Conservation (phyloP, 2,113 vertebrate species). For the Hippocampus mohnikei region DNA sequence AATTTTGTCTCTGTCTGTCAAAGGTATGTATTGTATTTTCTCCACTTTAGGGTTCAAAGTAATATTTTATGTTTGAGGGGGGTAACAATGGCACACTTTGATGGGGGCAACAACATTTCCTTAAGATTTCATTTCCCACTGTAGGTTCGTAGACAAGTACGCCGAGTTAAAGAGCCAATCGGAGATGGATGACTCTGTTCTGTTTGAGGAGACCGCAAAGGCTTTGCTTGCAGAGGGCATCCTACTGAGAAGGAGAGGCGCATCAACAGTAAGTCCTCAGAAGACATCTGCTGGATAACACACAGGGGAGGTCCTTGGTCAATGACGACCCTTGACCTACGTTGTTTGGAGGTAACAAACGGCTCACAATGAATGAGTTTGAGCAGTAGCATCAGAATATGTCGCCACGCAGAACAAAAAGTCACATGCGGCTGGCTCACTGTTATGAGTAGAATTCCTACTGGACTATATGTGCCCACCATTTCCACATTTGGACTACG, state of each 20-base stretch:
- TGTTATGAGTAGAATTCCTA: too few relatives aligned
- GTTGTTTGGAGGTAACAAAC: background rate
- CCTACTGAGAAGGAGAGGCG: slow-evolving; percentile 69
- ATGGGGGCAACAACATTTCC: background rate
- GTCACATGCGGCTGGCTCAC: background rate
- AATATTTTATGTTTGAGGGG: background rate
- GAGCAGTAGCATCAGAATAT: background rate
- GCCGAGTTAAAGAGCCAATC: slow-evolving; percentile 73
- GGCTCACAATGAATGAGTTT: background rate
- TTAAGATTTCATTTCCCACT: background rate
- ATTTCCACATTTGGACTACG: too few relatives aligned
- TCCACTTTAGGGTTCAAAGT: background rate
- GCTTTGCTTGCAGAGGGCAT: slow-evolving; percentile 81
- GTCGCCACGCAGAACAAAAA: background rate
- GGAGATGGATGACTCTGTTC: slow-evolving; percentile 69
- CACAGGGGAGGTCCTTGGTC: background rate
- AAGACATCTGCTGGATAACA: too few relatives aligned
- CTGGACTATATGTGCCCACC: too few relatives aligned
- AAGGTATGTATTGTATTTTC: slow-evolving; percentile 64
- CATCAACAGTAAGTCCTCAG: slow-evolving; percentile 69
- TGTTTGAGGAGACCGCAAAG: slow-evolving; percentile 84
- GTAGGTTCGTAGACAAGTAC: slow-evolving; percentile 88
- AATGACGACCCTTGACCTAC: background rate
- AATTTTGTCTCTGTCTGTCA: slow-evolving; percentile 83
- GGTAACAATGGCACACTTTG: background rate